A percentile compares a stretch with the other conserved stretches of the same genome.
phyloP scores from a whole-genome alignment of 2,888 invertebrate species.

The Phengaris alcon region DNA sequence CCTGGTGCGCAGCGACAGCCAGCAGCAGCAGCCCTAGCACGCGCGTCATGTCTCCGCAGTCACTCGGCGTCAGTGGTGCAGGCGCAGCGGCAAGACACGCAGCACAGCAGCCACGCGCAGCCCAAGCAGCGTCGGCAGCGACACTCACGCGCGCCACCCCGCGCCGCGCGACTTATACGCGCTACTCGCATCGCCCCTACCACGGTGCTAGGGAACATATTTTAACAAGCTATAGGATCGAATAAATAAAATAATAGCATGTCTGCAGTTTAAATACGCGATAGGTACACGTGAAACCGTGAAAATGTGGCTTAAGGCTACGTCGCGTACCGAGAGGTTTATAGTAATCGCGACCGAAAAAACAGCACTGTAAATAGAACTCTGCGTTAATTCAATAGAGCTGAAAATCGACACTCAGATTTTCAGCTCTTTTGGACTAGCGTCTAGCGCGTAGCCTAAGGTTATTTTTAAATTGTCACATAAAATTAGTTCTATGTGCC shows the following conservation, averaged over 20 bases:
- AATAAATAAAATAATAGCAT: too few relatives aligned
- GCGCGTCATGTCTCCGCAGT: background rate
- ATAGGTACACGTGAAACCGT: background rate
- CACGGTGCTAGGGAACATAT: slow-evolving; percentile 30
- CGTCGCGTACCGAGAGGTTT: too few relatives aligned
- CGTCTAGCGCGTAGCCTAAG: background rate
- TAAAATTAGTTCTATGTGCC: too few relatives aligned
- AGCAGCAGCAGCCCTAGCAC: background rate
- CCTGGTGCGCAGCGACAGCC: background rate
- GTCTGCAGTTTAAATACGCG: too few relatives aligned
- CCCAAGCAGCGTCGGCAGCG: slow-evolving; percentile 47
- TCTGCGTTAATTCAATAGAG: too few relatives aligned
- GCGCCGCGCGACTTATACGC: background rate
- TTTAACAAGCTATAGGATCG: background rate
- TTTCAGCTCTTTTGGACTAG: too few relatives aligned
- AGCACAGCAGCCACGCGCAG: slow-evolving; percentile 51
- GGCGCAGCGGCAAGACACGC: slow-evolving; percentile 49
- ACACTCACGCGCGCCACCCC: slow-evolving; percentile 52
- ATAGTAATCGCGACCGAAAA: too few relatives aligned
- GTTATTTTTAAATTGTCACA: background rate
- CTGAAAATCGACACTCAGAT: too few relatives aligned
- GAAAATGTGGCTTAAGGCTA: background rate
- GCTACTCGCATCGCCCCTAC: slow-evolving; percentile 34
- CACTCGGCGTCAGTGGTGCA: slow-evolving; percentile 38
- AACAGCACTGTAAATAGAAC: too few relatives aligned